A percentile compares a stretch with the other conserved stretches of the same genome.
Conservation (phyloP, 2,797 vertebrate species). For the Paedocypris micromegethes region DNA sequence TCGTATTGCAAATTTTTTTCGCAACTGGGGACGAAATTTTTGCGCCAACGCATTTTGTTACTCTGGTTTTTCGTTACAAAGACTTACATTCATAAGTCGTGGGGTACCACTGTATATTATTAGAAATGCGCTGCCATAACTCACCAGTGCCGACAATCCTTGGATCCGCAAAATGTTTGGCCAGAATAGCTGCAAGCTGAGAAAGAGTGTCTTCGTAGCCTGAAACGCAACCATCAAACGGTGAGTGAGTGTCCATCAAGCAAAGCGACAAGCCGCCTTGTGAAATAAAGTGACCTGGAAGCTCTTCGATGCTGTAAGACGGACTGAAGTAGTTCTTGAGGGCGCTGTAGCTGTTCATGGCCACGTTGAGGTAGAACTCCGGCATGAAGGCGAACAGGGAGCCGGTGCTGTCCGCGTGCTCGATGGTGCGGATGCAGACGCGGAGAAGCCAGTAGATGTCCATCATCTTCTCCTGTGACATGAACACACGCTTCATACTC, state of each 20-base stretch:
- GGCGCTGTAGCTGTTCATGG: conserved; percentile 97
- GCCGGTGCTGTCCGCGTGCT: conserved; percentile 83
- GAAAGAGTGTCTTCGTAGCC: conserved; percentile 90
- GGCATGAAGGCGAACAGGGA: conserved; percentile 88
- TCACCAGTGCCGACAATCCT: conserved; percentile 94
- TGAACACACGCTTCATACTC: background rate
- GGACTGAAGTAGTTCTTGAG: conserved; percentile 98
- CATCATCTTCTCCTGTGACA: conserved; percentile 89
- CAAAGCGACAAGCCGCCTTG: background rate
- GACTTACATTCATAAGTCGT: too few species aligned
- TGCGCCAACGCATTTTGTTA: too few species aligned
- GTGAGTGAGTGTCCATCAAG: background rate
- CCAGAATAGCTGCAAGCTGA: conserved; percentile 86
- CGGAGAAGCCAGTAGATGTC: conserved; percentile 93
- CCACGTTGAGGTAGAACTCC: conserved; percentile 96
- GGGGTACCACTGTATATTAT: too few species aligned
- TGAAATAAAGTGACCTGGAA: conserved; percentile 72
- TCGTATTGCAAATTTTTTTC: too few species aligned
- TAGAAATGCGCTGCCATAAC: too few species aligned
- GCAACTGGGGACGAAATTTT: too few species aligned
- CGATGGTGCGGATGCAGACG: conserved; percentile 86
- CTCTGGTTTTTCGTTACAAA: too few species aligned
- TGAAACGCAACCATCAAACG: conserved; percentile 48
- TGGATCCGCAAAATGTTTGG: conserved; percentile 92
- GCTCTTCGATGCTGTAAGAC: conserved; percentile 89